phyloP scores from a whole-genome alignment of 2,797 vertebrate genomes.

The Pseudocheirus occidentalis region DNA sequence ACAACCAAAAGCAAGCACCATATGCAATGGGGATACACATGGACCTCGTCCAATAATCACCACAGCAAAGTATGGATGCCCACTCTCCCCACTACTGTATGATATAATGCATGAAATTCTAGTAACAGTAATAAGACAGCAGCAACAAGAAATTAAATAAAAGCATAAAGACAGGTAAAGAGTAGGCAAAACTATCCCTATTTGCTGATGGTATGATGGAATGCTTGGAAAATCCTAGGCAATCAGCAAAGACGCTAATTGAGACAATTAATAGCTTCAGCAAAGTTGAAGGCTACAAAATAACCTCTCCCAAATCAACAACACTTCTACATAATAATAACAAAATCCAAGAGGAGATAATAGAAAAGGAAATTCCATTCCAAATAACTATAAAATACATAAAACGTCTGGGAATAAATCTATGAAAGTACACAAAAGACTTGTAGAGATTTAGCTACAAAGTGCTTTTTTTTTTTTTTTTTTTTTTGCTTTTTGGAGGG shows the following conservation, averaged over 20 bases:
- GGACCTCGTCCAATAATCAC: not conserved
- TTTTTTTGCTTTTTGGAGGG: too few species aligned
- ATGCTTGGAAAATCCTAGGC: too few species aligned
- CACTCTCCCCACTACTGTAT: not conserved
- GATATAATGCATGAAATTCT: not conserved
- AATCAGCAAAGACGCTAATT: not conserved
- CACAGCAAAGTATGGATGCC: not conserved
- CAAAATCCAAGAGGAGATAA: not conserved
- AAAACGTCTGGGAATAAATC: not conserved
- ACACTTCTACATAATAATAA: not conserved
- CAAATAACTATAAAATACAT: not conserved
- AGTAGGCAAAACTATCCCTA: not conserved
- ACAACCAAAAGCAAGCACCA: not conserved
- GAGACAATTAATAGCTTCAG: not conserved
- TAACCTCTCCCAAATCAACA: not conserved
- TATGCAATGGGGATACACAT: not conserved
- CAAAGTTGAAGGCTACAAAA: not conserved
- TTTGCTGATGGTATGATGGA: not conserved
- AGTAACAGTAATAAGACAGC: not conserved
- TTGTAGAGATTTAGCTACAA: not conserved
- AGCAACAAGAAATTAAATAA: not conserved
- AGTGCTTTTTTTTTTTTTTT: not conserved
- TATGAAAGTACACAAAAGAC: not conserved
- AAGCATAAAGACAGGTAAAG: not conserved
- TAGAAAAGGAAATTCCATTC: not conserved